A percentile compares a stretch with the other conserved stretches of the same genome.
Evolutionary conservation across 2,113 vertebrate genomes (phyloP).

Genomic region (Boleophthalmus pectinirostris): DNA sequence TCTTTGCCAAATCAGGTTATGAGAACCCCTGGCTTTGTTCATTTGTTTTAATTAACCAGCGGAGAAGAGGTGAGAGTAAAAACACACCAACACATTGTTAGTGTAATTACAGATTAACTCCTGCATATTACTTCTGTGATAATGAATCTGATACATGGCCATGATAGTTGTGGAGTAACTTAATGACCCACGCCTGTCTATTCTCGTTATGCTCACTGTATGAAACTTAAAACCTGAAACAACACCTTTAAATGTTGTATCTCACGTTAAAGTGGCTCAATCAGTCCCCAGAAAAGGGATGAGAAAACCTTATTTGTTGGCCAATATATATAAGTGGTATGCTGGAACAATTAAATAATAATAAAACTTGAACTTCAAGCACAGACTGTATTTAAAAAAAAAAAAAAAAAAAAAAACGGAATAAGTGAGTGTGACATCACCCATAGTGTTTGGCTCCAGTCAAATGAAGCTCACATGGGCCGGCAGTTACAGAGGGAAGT

Average conservation of each 20-base stretch:
- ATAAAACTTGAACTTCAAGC: too few species aligned
- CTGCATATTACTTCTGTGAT: slow-evolving; percentile 33
- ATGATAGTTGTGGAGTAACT: slow-evolving; percentile 37
- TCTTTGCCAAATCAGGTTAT: slow-evolving; percentile 62
- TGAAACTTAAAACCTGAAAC: background rate
- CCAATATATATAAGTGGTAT: background rate
- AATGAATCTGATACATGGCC: slow-evolving; percentile 25
- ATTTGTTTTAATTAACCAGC: slow-evolving; percentile 70
- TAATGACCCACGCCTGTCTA: slow-evolving; percentile 2
- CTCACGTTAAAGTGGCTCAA: background rate
- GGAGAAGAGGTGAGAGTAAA: slow-evolving; percentile 47
- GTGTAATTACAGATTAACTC: slow-evolving; percentile 61
- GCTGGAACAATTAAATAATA: too few species aligned
- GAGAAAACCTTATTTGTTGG: background rate
- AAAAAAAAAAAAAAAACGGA: too few species aligned
- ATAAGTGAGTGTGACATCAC: too few species aligned
- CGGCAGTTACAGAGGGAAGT: too few species aligned
- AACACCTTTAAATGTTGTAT: background rate
- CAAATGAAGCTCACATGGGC: too few species aligned
- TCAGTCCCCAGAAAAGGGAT: background rate
- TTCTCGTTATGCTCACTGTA: slow-evolving; percentile 6
- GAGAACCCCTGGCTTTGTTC: slow-evolving; percentile 67
- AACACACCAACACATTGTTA: slow-evolving; percentile 51
- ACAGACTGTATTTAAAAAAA: too few species aligned
- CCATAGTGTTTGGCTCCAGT: too few species aligned